Conservation (phyloP, 53 echinoderm and acorn worm species). For the Arbacia lixula region DNA sequence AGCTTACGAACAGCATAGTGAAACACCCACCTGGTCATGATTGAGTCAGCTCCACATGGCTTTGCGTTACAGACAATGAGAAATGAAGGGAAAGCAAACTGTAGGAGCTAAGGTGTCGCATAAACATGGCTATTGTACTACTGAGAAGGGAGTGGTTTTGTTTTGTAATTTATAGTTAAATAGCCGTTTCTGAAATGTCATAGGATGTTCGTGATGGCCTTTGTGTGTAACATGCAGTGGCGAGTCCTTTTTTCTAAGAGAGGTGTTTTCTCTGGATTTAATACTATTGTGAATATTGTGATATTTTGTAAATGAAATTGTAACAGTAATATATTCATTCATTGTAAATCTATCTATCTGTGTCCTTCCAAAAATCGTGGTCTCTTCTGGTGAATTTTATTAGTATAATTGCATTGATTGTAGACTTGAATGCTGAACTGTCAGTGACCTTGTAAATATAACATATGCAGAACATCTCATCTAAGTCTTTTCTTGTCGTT, state of each 20-base stretch:
- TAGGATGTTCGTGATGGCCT: no score
- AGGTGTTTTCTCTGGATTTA: background rate
- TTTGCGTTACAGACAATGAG: no score
- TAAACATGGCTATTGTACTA: no score
- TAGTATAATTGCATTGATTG: slow-evolving; percentile 24
- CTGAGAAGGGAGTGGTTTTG: no score
- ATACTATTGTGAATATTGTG: slow-evolving; percentile 47
- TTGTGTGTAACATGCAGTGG: background rate
- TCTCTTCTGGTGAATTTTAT: slow-evolving; percentile 9
- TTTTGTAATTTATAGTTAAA: no score
- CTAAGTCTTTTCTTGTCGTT: background rate
- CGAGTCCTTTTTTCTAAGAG: slow-evolving; percentile 12
- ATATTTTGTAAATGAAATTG: slow-evolving; percentile 48
- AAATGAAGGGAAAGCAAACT: no score
- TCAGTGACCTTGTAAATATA: slow-evolving; percentile 29
- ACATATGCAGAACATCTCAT: slow-evolving; percentile 34
- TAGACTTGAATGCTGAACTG: slow-evolving; percentile 36
- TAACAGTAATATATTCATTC: slow-evolving; percentile 58
- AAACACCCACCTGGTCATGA: no score
- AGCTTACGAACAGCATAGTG: no score
- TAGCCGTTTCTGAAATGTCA: no score
- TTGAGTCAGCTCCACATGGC: no score
- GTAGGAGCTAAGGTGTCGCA: no score
- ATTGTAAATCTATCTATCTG: no score
- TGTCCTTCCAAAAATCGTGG: slow-evolving; percentile 21